Base-by-base conservation (phyloP, 2,888 invertebrate genomes). In the Diplolepis rosae region DNA sequence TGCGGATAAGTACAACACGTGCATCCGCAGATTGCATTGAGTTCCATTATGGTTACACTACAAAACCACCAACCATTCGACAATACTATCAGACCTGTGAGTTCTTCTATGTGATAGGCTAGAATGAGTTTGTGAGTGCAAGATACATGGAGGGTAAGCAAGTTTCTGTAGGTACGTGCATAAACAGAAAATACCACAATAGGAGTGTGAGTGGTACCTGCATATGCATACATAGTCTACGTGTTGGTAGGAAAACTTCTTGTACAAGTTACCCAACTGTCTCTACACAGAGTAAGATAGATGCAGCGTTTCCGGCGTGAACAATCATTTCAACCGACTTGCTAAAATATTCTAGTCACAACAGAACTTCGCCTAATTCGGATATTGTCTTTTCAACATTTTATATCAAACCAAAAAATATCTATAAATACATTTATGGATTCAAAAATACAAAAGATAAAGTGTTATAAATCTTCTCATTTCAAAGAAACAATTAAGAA, bases 211-310 rank as follows among this genome's bases (percentile, higher is more conserved):
- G 32, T 76, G 72, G 76, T 73, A 72, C 73, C 70, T 66, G 76
- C 74, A 76, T 74, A 74, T 11, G 51, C 51, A 51, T 51, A 4
- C 11, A 24, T 51, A 13, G 24, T 50, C 22, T 45, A 22, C 18
- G 48, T 48, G 18, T 48, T 76, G 74, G 73, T 77, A 75, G 74
- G 78, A 78, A 79, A 78, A 74, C 78, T 74, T 77, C 74, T 79
- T 79, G 79, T 77, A 74, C 76, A 79, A 78, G 67, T 68, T 68
- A 54, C 52, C 70, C 70, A 69, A 50, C 22, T 76, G 72, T 72
- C 61, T 74, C 65, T 67, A 70, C 71, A 56, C 72, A 76, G 73
- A 76, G 70, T 76, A 73, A 72, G 73, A 76, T 74, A 72, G 72
- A 72, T 72, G 70, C 73, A 71, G 72, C 68, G 74, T 76, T 76